Conservation (phyloP, 2,888 invertebrate genomes). For the Cosmorhoe ocellata region DNA sequence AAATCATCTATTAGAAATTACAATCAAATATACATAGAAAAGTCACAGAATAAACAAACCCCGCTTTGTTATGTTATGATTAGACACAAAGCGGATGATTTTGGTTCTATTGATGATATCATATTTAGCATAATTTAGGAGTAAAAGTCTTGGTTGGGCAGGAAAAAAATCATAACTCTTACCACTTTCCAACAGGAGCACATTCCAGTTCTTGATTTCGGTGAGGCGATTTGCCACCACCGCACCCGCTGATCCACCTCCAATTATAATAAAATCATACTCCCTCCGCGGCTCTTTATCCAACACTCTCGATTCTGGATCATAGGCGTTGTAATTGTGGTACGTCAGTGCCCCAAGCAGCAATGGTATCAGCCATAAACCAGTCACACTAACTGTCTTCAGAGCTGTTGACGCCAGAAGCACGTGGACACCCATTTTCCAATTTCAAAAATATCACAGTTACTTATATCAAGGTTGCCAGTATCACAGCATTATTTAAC, state of each 20-base stretch:
- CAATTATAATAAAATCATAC: constrained; percentile 92
- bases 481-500: constrained; percentile 44
- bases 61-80: no score
- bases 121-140: no score
- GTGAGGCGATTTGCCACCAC: constrained; percentile 92
- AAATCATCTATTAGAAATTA: not conserved
- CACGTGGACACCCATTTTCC: constrained; percentile 87
- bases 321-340: constrained; percentile 90
- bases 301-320: constrained; percentile 90
- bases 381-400: constrained; percentile 89
- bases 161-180: constrained; percentile 11
- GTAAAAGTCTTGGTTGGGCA: no score
- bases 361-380: constrained; percentile 92
- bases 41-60: no score
- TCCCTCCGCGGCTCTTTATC: constrained; percentile 87
- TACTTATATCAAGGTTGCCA: constrained; percentile 21
- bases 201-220: constrained; percentile 89
- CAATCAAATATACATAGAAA: no score
- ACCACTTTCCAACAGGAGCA: constrained; percentile 89
- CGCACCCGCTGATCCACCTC: constrained; percentile 95
- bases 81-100: no score
- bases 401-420: constrained; percentile 89
- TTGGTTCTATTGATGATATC: no score
- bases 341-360: constrained; percentile 91
- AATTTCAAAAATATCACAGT: constrained; percentile 27